These are phyloP conservation scores for Oryzias melastigma DNA, from an alignment of 2,113 vertebrate genomes.

Conservation along the genomic window DNA sequence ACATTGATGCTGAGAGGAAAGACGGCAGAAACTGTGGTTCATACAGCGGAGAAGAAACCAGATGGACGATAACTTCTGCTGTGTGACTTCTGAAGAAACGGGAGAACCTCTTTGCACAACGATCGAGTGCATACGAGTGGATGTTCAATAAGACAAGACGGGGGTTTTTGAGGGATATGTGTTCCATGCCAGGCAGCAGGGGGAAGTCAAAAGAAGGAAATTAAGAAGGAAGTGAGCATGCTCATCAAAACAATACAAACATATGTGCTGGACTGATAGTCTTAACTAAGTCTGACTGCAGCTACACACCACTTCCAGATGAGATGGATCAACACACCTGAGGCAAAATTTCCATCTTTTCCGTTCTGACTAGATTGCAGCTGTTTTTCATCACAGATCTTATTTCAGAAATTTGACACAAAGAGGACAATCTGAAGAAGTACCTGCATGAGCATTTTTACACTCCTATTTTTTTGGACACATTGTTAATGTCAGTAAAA, in stretches of 20 bases:
- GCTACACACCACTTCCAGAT: conserved; percentile 12
- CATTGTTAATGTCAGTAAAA: conserved; percentile 15
- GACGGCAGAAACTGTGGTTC: conserved; percentile 30
- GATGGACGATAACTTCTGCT: conserved; percentile 28
- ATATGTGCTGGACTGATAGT: conserved; percentile 11
- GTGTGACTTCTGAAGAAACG: conserved; percentile 12
- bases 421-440: conserved; percentile 16
- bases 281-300: conserved; percentile 16
- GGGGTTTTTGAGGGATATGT: background rate
- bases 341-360: conserved; percentile 2
- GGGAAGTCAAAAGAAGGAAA: background rate
- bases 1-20: conserved; percentile 62
- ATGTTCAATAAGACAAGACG: conserved; percentile 20
- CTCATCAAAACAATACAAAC: conserved; percentile 2
- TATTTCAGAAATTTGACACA: conserved; percentile 13
- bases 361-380: conserved; percentile 6
- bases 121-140: conserved; percentile 3
- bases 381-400: conserved; percentile 2
- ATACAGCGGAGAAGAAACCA: conserved; percentile 17
- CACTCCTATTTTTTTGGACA: conserved; percentile 14
- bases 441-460: conserved; percentile 10
- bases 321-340: conserved; percentile 14
- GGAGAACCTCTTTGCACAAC: conserved; percentile 26
- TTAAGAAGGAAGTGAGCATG: background rate
- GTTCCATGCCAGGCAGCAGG: background rate